Conservation (phyloP, 2,113 vertebrate species). For the Callocephalon fimbriatum region DNA sequence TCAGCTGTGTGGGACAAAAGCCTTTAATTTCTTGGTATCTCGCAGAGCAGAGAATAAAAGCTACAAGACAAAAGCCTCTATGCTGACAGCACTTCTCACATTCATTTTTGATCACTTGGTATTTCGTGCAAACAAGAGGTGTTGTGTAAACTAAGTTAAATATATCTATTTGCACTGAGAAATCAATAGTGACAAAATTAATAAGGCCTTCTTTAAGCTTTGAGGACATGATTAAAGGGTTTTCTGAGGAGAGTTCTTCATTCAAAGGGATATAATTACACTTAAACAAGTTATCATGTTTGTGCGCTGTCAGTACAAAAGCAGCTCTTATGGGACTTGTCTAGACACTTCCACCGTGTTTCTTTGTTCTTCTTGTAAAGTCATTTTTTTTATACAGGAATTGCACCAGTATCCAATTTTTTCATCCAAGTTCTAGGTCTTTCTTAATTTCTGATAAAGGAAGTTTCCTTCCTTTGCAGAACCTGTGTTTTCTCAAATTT, state of each 20-base stretch:
- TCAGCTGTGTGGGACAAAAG: not conserved
- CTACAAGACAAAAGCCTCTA: not conserved
- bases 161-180: not conserved
- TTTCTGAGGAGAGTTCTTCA: not conserved
- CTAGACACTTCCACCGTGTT: not conserved
- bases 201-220: not conserved
- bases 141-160: not conserved
- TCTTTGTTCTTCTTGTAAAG: constrained; percentile 43
- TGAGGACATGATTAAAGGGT: not conserved
- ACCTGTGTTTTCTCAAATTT: not conserved
- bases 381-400: not conserved
- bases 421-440: not conserved
- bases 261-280: constrained; percentile 25
- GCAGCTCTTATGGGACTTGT: not conserved
- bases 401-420: not conserved
- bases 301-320: constrained; percentile 2
- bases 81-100: not conserved
- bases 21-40: not conserved
- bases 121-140: not conserved
- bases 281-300: constrained; percentile 10
- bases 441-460: not conserved
- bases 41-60: not conserved
- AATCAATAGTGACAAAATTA: not conserved
- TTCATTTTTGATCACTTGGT: not conserved
- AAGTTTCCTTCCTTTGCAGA: not conserved